Conservation (phyloP, 2,113 vertebrate species). For the Cyanoramphus novaezelandiae region DNA sequence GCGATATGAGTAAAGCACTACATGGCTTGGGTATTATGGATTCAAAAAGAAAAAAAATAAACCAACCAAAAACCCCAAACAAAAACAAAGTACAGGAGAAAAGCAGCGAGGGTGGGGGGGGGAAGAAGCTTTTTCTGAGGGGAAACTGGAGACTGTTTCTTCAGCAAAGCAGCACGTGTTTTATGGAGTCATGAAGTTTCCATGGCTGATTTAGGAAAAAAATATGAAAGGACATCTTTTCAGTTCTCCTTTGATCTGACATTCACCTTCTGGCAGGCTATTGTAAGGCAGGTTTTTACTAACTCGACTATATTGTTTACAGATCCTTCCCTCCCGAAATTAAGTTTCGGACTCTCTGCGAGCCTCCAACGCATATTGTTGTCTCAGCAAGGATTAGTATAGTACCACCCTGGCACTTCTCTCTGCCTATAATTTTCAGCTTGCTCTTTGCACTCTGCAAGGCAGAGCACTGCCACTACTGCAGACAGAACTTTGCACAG, state of each 20-base stretch:
- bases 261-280: constrained; percentile 52
- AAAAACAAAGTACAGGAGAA: background rate
- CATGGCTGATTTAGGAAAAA: constrained; percentile 30
- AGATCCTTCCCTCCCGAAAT: constrained; percentile 49
- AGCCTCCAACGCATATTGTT: constrained; percentile 32
- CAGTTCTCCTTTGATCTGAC: constrained; percentile 63
- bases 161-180: constrained; percentile 37
- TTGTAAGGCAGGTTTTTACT: constrained; percentile 37
- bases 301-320: constrained; percentile 43
- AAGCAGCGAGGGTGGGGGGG: background rate
- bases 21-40: background rate
- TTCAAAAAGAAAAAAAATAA: background rate
- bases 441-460: constrained; percentile 44
- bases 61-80: too few species aligned
- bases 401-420: constrained; percentile 49
- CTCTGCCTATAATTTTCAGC: constrained; percentile 53
- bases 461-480: background rate
- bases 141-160: constrained; percentile 16
- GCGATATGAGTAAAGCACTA: background rate
- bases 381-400: constrained; percentile 56
- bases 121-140: constrained; percentile 12
- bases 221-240: constrained; percentile 39
- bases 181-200: constrained; percentile 58
- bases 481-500: constrained; percentile 4
- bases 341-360: constrained; percentile 42